Percentiles rank a stretch among this genome's conserved stretches.
Conservation (phyloP, 2,888 invertebrate species). For the Mimas tiliae region DNA sequence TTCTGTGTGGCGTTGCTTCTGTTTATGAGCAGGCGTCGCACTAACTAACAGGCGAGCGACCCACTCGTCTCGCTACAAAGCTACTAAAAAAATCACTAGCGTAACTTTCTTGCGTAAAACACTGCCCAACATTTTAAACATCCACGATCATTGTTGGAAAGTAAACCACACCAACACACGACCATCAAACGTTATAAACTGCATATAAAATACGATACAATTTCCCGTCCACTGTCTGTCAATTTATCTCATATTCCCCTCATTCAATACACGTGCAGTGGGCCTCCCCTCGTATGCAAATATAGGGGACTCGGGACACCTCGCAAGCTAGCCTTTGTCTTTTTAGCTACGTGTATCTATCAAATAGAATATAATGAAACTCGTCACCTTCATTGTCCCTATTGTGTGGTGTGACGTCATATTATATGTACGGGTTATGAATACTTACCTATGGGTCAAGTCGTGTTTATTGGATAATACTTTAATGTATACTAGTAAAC, state of each 20-base stretch:
- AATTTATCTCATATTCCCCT: constrained; percentile 25
- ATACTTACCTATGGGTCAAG: constrained; percentile 1
- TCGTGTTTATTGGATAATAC: background rate
- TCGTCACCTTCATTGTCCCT: constrained; percentile 39
- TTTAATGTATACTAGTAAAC: too few species aligned
- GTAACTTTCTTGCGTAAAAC: background rate
- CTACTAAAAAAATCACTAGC: too few species aligned
- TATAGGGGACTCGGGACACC: constrained; percentile 46
- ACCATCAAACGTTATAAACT: background rate
- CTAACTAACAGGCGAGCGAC: too few species aligned
- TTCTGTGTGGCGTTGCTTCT: too few species aligned
- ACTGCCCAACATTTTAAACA: background rate
- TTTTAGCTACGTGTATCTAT: constrained; percentile 36
- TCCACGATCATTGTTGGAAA: background rate
- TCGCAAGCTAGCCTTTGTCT: constrained; percentile 40
- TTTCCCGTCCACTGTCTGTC: constrained; percentile 13
- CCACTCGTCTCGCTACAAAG: too few species aligned
- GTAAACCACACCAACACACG: background rate
- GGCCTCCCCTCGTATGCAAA: constrained; percentile 52
- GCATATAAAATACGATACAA: constrained; percentile 14
- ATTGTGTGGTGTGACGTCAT: constrained; percentile 31
- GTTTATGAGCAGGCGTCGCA: too few species aligned
- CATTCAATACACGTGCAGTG: constrained; percentile 25
- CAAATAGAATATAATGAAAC: constrained; percentile 31
- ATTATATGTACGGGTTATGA: constrained; percentile 5